phyloP scores from a whole-genome alignment of 2,113 vertebrate genomes.

The Gallinago media region DNA sequence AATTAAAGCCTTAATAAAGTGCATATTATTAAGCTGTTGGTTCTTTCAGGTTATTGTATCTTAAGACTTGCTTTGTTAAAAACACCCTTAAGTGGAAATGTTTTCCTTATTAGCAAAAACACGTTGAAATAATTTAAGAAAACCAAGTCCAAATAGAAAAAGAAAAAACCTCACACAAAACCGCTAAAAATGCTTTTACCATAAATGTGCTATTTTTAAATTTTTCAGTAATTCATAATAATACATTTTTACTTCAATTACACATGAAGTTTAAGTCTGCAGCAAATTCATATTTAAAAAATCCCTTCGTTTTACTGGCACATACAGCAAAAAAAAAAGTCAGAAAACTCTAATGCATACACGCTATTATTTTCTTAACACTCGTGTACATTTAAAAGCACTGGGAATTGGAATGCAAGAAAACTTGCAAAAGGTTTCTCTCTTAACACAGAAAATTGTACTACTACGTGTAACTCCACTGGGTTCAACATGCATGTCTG shows the following conservation, averaged over 20 bases:
- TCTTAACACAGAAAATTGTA: neutral
- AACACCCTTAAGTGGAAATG: neutral
- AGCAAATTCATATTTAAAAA: neutral
- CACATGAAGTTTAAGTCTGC: neutral
- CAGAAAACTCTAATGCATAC: neutral
- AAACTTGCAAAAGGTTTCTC: neutral
- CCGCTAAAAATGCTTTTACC: neutral
- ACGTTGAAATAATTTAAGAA: neutral
- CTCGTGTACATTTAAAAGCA: neutral
- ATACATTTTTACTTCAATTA: neutral
- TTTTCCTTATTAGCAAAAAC: neutral
- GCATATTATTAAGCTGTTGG: neutral
- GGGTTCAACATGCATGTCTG: neutral
- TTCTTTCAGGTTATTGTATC: neutral
- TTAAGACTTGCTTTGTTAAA: neutral
- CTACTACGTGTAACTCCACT: neutral
- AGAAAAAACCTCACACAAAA: neutral
- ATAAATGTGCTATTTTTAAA: neutral
- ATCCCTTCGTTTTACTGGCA: neutral
- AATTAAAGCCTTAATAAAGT: neutral
- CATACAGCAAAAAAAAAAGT: neutral
- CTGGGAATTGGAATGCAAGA: neutral
- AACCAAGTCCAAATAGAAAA: neutral
- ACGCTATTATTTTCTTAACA: neutral
- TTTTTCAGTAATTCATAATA: neutral